Evolutionary conservation across 2,888 invertebrate species (phyloP).

Genomic region (Hydrotaea diabolus): DNA sequence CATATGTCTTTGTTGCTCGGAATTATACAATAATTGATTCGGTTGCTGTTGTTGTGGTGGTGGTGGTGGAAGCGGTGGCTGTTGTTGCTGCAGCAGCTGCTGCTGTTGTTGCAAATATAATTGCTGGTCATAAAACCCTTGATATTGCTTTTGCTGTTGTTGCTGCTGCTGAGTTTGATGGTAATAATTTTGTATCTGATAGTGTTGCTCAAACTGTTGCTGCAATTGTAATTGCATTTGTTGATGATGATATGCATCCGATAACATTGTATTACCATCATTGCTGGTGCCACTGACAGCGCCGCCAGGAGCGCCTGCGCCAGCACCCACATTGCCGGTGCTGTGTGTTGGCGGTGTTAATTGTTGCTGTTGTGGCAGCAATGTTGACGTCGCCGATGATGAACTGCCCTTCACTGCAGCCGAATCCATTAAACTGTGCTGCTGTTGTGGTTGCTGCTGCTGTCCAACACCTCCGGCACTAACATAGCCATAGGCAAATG

Average conservation of each 20-base stretch:
- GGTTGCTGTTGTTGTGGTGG: constrained; percentile 65
- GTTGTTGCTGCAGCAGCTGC: constrained; percentile 70
- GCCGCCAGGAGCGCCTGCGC: not conserved
- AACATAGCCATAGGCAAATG: constrained; percentile 57
- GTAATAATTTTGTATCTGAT: constrained; percentile 68
- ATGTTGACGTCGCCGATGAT: constrained; percentile 34
- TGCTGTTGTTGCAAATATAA: constrained; percentile 61
- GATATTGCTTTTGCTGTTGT: constrained; percentile 67
- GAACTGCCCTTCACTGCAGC: constrained; percentile 51
- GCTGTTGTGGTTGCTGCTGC: constrained; percentile 49
- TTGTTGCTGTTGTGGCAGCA: constrained; percentile 52
- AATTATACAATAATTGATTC: constrained; percentile 55
- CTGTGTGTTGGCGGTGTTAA: constrained; percentile 33
- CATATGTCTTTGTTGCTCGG: constrained; percentile 60
- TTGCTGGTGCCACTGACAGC: constrained; percentile 46
- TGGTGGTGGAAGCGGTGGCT: constrained; percentile 61
- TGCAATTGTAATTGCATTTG: constrained; percentile 70
- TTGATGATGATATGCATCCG: constrained; percentile 70
- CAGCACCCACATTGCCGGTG: constrained; percentile 13
- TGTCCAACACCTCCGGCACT: constrained; percentile 29
- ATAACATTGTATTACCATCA: constrained; percentile 51
- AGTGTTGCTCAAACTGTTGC: constrained; percentile 70
- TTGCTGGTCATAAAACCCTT: constrained; percentile 59
- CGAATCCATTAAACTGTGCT: constrained; percentile 55
- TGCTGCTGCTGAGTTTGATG: constrained; percentile 67